Conservation (phyloP, 2,797 vertebrate species). For the Helicolenus hilgendorfi region DNA sequence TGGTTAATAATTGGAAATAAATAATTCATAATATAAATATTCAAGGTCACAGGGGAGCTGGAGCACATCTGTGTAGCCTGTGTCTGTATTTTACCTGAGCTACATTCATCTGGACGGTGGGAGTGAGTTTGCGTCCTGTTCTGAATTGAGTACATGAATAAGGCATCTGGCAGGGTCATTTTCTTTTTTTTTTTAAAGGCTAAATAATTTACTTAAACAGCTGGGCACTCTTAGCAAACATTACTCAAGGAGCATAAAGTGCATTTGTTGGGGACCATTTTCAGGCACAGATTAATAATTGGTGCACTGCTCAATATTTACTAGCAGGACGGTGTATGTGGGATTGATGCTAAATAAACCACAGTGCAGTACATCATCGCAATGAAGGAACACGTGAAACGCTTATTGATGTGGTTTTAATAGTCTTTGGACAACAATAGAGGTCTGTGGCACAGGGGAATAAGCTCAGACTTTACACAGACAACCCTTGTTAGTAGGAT, state of each 20-base stretch:
- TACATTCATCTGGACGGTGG: background rate
- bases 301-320: background rate
- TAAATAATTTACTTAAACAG: background rate
- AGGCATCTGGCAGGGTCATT: background rate
- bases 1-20: background rate
- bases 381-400: background rate
- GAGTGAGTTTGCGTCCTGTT: background rate
- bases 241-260: background rate
- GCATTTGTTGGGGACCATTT: background rate
- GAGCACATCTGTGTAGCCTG: background rate
- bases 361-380: background rate
- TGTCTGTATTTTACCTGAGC: background rate
- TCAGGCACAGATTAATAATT: background rate
- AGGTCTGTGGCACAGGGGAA: background rate
- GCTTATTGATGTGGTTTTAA: background rate
- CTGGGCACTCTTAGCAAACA: background rate
- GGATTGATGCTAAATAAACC: background rate
- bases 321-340: background rate
- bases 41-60: conserved; percentile 9
- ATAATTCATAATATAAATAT: background rate
- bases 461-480: background rate
- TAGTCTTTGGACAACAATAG: background rate
- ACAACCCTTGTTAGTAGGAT: background rate
- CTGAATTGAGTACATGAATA: background rate
- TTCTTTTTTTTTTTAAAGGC: background rate